These are phyloP conservation scores for Staurois parvus DNA, from an alignment of 2,797 vertebrate genomes.

Conservation along the genomic window DNA sequence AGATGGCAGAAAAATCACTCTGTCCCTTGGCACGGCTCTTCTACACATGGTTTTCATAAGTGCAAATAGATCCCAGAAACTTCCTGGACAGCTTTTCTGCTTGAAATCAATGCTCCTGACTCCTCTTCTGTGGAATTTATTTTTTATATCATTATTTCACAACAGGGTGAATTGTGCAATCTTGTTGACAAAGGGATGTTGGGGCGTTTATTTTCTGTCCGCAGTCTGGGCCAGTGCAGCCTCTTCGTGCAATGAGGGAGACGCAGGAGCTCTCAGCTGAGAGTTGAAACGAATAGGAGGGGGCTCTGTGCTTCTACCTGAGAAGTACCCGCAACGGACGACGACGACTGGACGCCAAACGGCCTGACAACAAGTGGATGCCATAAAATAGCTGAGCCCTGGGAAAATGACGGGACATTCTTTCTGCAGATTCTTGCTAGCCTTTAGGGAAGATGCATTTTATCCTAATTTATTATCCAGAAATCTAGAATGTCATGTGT, in stretches of 20 bases:
- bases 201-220: slow-evolving; percentile 43
- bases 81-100: slow-evolving; percentile 70
- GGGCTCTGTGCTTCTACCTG: slow-evolving; percentile 12
- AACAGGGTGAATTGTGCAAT: slow-evolving; percentile 62
- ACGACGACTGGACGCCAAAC: not conserved
- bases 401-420: not conserved
- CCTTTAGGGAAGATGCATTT: slow-evolving; percentile 12
- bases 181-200: slow-evolving; percentile 61
- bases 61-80: slow-evolving; percentile 69
- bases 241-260: slow-evolving; percentile 34
- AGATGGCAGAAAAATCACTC: slow-evolving; percentile 56
- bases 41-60: slow-evolving; percentile 85
- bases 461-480: slow-evolving; percentile 19
- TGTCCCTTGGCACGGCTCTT: slow-evolving; percentile 61
- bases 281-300: slow-evolving; percentile 7
- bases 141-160: slow-evolving; percentile 68
- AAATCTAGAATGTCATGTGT: slow-evolving; percentile 5
- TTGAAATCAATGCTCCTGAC: slow-evolving; percentile 84
- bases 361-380: slow-evolving; percentile 45
- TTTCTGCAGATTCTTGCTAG: not conserved
- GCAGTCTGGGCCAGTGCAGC: slow-evolving; percentile 40
- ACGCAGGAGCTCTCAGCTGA: slow-evolving; percentile 25
- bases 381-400: not conserved
- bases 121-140: slow-evolving; percentile 80
- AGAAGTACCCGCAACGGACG: slow-evolving; percentile 2